Conservation (phyloP, 2,113 vertebrate species). For the Xenopus tropicalis region UCB_Xtro_10.0 CM004447.2:108227501-108228000, state of each 20-base stretch:
- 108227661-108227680: too few species aligned
- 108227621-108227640: too few species aligned
- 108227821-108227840: conserved; percentile 24
- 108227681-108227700: too few species aligned
- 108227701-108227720: neutral
- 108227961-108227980: conserved; percentile 25
- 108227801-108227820: conserved; percentile 24
- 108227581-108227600: too few species aligned
- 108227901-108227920: conserved; percentile 21
- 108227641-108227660: too few species aligned
- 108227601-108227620: too few species aligned
- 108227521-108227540: too few species aligned
- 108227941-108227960: conserved; percentile 24
- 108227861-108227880: conserved; percentile 15
- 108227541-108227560: too few species aligned
- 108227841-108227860: conserved; percentile 25
- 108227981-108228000: conserved; percentile 50
- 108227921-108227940: conserved; percentile 29
- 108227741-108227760: conserved; percentile 8
- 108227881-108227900: conserved; percentile 20
- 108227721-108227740: neutral
- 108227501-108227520: too few species aligned
- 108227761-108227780: conserved; percentile 10
- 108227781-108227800: conserved; percentile 22
- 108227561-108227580: too few species aligned